These are phyloP conservation scores for Panagrolaimus sp. DNA, from an alignment of 1,140 invertebrate genomes.

Conservation along the genomic window DNA sequence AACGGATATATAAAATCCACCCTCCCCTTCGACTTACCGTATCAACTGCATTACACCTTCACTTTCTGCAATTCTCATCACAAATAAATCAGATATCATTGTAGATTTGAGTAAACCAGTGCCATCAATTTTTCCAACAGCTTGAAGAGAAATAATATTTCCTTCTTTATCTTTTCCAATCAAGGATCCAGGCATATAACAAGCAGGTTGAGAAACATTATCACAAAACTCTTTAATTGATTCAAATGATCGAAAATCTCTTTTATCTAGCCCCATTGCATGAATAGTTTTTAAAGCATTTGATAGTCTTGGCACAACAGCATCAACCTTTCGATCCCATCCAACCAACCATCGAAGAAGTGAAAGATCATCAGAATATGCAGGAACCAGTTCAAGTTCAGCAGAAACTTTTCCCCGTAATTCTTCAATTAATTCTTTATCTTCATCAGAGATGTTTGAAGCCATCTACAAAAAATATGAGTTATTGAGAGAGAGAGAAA, in stretches of 20 bases:
- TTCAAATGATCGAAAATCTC: conserved; percentile 42
- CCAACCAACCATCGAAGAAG: conserved; percentile 48
- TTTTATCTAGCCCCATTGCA: conserved; percentile 39
- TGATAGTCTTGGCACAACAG: conserved; percentile 39
- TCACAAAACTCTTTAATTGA: conserved; percentile 37
- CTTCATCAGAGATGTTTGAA: conserved; percentile 17
- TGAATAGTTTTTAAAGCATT: conserved; percentile 36
- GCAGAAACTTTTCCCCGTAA: conserved; percentile 9
- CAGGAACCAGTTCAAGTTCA: conserved; percentile 46
- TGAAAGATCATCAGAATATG: conserved; percentile 37
- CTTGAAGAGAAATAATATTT: conserved; percentile 46
- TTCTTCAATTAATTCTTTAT: conserved; percentile 25
- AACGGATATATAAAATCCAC: no score
- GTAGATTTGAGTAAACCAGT: conserved; percentile 37
- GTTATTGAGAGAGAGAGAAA: no score
- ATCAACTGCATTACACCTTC: conserved; percentile 50
- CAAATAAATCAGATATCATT: conserved; percentile 45
- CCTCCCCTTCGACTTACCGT: conserved; percentile 28
- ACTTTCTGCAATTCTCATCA: conserved; percentile 49
- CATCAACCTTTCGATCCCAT: conserved; percentile 47
- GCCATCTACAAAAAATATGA: conserved; percentile 11
- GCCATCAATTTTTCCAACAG: conserved; percentile 43
- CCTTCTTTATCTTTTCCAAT: conserved; percentile 48
- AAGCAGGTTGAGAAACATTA: conserved; percentile 31
- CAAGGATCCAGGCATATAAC: conserved; percentile 44